Percentiles rank a stretch among this genome's conserved stretches.
Evolutionary conservation across 2,113 vertebrate genomes (phyloP).

Genomic region (Chauna torquata): DNA sequence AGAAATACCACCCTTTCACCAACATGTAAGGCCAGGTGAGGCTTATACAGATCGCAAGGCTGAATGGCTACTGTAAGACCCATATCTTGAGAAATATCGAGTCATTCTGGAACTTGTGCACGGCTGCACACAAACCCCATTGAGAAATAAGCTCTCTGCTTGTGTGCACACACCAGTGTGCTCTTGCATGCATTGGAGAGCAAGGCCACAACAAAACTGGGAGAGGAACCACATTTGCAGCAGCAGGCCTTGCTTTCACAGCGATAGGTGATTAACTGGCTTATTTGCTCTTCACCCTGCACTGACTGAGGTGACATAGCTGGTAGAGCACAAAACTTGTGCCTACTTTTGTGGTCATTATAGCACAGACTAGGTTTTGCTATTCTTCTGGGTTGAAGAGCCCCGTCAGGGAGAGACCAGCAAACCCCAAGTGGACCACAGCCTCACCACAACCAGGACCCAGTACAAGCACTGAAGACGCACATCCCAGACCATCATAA

Average conservation of each 20-base stretch:
- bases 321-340: not conserved
- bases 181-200: not conserved
- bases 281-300: not conserved
- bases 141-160: not conserved
- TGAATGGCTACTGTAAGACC: not conserved
- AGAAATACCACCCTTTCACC: not conserved
- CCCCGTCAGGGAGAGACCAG: not conserved
- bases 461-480: not conserved
- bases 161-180: not conserved
- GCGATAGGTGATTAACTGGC: not conserved
- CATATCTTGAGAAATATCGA: not conserved
- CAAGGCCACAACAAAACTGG: not conserved
- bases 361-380: not conserved
- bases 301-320: not conserved
- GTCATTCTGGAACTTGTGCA: not conserved
- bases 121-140: not conserved
- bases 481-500: not conserved
- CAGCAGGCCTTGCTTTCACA: not conserved
- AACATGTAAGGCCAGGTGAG: not conserved
- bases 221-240: not conserved
- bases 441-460: not conserved
- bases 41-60: not conserved
- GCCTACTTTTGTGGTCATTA: not conserved
- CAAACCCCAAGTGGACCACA: not conserved
- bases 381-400: not conserved